Evolutionary conservation across 2,797 vertebrate species (phyloP).

Genomic region (Acanthopagrus latus): DNA sequence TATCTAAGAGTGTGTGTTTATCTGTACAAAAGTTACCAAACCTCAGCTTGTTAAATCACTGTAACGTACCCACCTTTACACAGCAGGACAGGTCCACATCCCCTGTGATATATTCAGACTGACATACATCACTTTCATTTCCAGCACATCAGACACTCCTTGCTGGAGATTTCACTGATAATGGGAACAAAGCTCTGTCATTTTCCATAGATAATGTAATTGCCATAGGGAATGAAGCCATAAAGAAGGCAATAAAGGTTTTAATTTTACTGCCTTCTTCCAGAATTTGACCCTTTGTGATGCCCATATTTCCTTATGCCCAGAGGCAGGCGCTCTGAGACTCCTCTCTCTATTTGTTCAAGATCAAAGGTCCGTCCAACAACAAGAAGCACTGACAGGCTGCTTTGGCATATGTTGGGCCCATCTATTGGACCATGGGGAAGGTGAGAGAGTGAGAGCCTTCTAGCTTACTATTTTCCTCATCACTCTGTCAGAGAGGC

Average conservation of each 20-base stretch:
- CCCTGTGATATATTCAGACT: constrained; percentile 44
- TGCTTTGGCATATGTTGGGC: constrained; percentile 58
- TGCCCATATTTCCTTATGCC: constrained; percentile 69
- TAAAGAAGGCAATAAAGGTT: constrained; percentile 79
- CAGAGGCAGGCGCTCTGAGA: constrained; percentile 67
- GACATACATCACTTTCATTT: constrained; percentile 71
- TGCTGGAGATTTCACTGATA: constrained; percentile 67
- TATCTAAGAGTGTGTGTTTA: constrained; percentile 37
- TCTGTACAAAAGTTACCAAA: constrained; percentile 34
- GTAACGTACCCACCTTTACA: constrained; percentile 26
- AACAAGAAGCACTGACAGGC: constrained; percentile 74
- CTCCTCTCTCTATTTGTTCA: constrained; percentile 75
- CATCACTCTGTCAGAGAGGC: constrained; percentile 68
- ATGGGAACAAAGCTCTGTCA: constrained; percentile 75
- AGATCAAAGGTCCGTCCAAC: constrained; percentile 80
- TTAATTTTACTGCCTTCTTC: constrained; percentile 76
- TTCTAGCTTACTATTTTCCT: constrained; percentile 70
- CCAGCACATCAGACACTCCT: constrained; percentile 63
- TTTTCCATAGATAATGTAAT: constrained; percentile 79
- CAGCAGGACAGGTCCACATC: constrained; percentile 11
- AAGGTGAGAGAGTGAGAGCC: constrained; percentile 69
- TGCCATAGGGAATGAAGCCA: constrained; percentile 75
- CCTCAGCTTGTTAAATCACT: constrained; percentile 23
- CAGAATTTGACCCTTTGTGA: constrained; percentile 72
- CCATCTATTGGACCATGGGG: constrained; percentile 62